These are phyloP conservation scores for Lathronympha strigana DNA, from an alignment of 2,888 invertebrate genomes.

Conservation along the genomic window DNA sequence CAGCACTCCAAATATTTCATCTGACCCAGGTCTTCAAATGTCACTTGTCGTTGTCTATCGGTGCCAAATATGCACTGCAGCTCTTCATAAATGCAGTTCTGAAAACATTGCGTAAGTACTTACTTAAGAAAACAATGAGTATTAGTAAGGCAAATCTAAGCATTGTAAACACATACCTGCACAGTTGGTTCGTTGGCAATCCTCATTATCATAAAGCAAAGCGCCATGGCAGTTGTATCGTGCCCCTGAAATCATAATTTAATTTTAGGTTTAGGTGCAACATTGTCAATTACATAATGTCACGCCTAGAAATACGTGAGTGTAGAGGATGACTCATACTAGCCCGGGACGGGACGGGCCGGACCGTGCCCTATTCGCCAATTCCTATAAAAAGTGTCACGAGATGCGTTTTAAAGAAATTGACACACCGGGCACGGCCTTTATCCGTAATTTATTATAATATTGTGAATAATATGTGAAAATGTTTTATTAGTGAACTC, in stretches of 20 bases:
- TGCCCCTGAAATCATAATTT: conserved; percentile 68
- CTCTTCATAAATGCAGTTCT: conserved; percentile 35
- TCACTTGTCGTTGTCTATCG: conserved; percentile 83
- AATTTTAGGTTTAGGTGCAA: background rate
- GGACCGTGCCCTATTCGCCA: too few species aligned
- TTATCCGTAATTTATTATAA: too few species aligned
- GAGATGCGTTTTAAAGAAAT: too few species aligned
- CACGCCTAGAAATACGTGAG: too few species aligned
- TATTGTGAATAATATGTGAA: too few species aligned
- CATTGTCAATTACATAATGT: too few species aligned
- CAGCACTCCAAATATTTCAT: conserved; percentile 86
- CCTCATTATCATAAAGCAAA: conserved; percentile 66
- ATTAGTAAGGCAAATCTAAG: background rate
- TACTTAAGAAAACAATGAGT: background rate
- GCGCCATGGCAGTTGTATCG: conserved; percentile 71
- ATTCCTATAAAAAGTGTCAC: too few species aligned
- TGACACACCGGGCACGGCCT: too few species aligned
- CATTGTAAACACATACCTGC: conserved; percentile 56
- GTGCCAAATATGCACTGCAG: conserved; percentile 73
- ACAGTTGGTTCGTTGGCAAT: conserved; percentile 72
- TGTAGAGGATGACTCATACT: too few species aligned
- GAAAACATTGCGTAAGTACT: background rate
- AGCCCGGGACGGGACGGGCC: too few species aligned
- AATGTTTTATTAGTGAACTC: background rate
- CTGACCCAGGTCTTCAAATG: conserved; percentile 79